Percentiles rank a stretch among this genome's conserved stretches.
Evolutionary conservation across 2,888 invertebrate genomes (phyloP).

Genomic region (Noctua janthina): DNA sequence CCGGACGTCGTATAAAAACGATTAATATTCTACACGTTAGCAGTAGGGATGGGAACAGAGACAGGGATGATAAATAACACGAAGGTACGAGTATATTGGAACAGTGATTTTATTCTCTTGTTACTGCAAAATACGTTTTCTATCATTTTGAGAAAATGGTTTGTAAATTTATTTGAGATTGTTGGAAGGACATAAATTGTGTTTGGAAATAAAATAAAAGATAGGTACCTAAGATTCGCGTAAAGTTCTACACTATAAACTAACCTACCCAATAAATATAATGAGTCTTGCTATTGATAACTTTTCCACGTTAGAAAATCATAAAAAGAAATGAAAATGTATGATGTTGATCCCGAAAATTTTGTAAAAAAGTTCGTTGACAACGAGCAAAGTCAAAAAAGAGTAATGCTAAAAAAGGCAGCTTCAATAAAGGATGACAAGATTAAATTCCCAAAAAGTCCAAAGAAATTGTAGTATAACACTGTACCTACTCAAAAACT

Average conservation of each 20-base stretch:
- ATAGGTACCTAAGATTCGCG: not conserved
- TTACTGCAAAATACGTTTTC: not conserved
- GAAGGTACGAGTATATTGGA: not conserved
- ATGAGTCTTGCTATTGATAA: not conserved
- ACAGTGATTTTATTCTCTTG: not conserved
- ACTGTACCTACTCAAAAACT: not conserved
- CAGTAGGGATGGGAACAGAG: conserved; percentile 29
- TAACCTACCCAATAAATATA: not conserved
- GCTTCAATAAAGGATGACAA: not conserved
- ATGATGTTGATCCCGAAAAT: not conserved
- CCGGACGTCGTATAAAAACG: conserved; percentile 67
- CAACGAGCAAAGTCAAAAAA: not conserved
- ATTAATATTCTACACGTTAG: conserved; percentile 66
- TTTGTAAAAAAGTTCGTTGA: not conserved
- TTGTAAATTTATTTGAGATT: not conserved
- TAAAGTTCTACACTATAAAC: not conserved
- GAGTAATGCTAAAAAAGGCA: not conserved
- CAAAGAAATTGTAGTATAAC: not conserved
- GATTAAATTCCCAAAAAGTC: not conserved
- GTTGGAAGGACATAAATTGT: not conserved
- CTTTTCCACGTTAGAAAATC: rapidly evolving
- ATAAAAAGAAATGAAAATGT: rapidly evolving
- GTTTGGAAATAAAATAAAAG: not conserved
- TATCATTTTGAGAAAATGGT: not conserved
- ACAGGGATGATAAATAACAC: conserved; percentile 26